A percentile compares a stretch with the other conserved stretches of the same genome.
phyloP scores from a whole-genome alignment of 2,797 vertebrate genomes.

The Amblyraja radiata region DNA sequence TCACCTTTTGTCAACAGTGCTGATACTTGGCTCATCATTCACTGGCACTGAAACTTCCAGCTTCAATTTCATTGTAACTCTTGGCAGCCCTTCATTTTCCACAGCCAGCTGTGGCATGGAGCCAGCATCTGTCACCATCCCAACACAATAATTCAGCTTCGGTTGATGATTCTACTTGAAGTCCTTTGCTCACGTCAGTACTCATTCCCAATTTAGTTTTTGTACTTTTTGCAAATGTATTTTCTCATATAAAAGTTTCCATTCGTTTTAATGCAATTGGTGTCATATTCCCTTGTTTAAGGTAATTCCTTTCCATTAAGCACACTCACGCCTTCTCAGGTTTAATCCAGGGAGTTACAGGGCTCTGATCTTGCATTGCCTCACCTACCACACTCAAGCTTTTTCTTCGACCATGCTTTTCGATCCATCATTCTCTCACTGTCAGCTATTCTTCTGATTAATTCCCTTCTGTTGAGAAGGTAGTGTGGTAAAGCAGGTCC shows the following conservation, averaged over 20 bases:
- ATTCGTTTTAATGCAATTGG: background rate
- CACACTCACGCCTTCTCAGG: background rate
- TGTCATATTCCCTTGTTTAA: background rate
- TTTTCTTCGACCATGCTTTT: background rate
- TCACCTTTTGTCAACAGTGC: constrained; percentile 20
- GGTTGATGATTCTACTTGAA: constrained; percentile 23
- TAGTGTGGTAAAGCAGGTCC: background rate
- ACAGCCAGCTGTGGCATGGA: background rate
- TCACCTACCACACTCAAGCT: background rate
- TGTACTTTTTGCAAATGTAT: background rate
- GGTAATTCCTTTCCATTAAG: background rate
- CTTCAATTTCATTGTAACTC: constrained; percentile 10
- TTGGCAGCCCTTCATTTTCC: constrained; percentile 10
- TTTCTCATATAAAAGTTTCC: background rate
- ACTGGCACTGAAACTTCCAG: constrained; percentile 27
- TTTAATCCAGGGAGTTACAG: background rate
- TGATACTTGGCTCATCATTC: constrained; percentile 23
- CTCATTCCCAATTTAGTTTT: background rate
- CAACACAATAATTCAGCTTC: background rate
- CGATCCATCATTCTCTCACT: background rate
- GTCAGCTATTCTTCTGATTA: background rate
- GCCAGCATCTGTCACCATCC: background rate
- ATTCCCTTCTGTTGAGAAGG: background rate
- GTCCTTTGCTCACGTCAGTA: background rate
- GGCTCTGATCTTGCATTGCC: background rate